Percentiles rank a stretch among this genome's conserved stretches.
These are phyloP conservation scores for Lampris incognitus DNA, from an alignment of 2,113 vertebrate genomes.

Conservation along the genomic window DNA sequence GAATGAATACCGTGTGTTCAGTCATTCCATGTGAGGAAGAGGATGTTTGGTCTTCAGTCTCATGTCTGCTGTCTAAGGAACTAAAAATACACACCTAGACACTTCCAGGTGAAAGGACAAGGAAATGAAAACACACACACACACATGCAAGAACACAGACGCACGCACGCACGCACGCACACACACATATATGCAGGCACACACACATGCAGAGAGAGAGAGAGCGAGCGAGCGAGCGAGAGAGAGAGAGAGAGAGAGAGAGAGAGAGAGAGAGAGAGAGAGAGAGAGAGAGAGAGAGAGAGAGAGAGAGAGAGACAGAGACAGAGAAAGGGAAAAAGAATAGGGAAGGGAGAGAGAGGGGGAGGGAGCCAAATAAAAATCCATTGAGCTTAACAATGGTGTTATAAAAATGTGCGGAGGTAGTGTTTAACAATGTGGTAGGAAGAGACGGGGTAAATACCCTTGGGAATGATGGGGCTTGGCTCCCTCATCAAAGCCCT, in stretches of 20 bases:
- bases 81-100: conserved; percentile 81
- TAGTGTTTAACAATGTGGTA: conserved; percentile 81
- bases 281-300: background rate
- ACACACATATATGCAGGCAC: no score
- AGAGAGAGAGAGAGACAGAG: conserved; percentile 6
- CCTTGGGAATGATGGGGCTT: conserved; percentile 75
- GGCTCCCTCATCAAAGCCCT: conserved; percentile 80
- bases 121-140: conserved; percentile 73
- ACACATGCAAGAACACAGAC: conserved; percentile 4
- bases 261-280: background rate
- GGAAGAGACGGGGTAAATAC: conserved; percentile 80
- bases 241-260: background rate
- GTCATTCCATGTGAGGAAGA: conserved; percentile 88
- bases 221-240: no score
- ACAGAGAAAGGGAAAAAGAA: conserved; percentile 27
- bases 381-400: conserved; percentile 82
- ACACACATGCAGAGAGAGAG: no score
- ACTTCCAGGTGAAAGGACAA: conserved; percentile 84
- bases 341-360: conserved; percentile 23
- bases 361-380: conserved; percentile 76
- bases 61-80: conserved; percentile 79
- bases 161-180: no score
- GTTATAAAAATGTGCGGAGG: conserved; percentile 81
- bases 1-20: conserved; percentile 59
- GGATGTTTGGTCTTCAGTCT: conserved; percentile 86